Base-by-base conservation (phyloP, 2,797 vertebrate species). In the Phalloptychus januarius region DNA sequence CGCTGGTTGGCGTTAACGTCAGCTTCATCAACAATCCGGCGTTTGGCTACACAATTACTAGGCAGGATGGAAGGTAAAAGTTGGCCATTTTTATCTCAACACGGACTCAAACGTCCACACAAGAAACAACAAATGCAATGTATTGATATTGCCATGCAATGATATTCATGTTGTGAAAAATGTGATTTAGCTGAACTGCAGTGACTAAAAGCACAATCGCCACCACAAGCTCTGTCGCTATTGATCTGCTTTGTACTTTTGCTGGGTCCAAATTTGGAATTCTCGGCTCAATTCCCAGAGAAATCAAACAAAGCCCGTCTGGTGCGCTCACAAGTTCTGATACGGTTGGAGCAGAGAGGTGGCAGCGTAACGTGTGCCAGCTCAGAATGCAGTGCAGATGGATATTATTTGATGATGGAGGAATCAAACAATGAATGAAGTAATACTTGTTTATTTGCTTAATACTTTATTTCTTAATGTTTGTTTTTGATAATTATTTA, bases 1-100 rank as follows among this genome's bases (percentile, higher is more conserved):
- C 98, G 0, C 95, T 99, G 76, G 98, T 99, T 33, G 98, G 98
- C 40, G 98, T 99, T 87, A 99, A 99, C 93, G 97, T 99, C 95
- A 99, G 97, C 83, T 99, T 99, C 82, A 96, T 97, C 93, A 97
- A 96, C 91, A 97, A 96, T 73, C 97, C 98, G 2, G 93, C 95
- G 8, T 98, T 96, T 38, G 98, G 98, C 54, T 98, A 98, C 90
- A 99, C 97, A 1, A 94, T 99, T 95, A 99, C 97, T 86, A 95
- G 98, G 85, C 98, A 99, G 87, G 98, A 99, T 23, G 98, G 98
- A 93, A 99, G 98, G 98, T 99, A 95, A 80, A 89, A 71, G 77
- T 23, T 25, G 1, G 23, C 33, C 4, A 28, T 25, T 36, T 31
- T n/a, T 45, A 16, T 31, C 6, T 25, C 36, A 25, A 5, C 69